Percentiles rank a stretch among this genome's conserved stretches.
Conservation (phyloP, 2,113 vertebrate genomes). For the Heliornis fulica region DNA sequence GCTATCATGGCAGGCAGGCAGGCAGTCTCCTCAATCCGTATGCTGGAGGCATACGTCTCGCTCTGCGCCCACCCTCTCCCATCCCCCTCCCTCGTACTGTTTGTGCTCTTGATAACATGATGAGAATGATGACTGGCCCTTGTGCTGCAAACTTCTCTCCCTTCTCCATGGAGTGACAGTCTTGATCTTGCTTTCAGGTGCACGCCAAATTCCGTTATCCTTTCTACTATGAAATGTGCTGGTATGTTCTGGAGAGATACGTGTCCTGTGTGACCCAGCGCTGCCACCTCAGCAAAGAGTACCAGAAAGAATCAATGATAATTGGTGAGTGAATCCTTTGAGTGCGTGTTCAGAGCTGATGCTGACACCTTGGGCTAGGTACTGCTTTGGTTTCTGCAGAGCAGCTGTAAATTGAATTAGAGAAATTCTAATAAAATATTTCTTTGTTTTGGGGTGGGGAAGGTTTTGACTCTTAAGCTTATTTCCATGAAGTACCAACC, state of each 20-base stretch:
- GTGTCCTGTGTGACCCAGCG: slow-evolving; percentile 91
- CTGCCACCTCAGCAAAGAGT: slow-evolving; percentile 87
- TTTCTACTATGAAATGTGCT: slow-evolving; percentile 98
- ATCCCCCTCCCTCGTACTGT: slow-evolving; percentile 33
- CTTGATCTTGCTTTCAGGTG: slow-evolving; percentile 78
- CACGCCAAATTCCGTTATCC: slow-evolving; percentile 96
- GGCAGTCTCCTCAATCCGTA: slow-evolving; percentile 61
- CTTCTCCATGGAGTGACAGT: slow-evolving; percentile 8
- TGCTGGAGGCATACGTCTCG: slow-evolving; percentile 58
- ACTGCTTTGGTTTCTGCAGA: slow-evolving; percentile 27
- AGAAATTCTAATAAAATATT: background rate
- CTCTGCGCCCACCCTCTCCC: slow-evolving; percentile 33
- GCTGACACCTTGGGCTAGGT: background rate
- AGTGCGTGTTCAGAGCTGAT: background rate
- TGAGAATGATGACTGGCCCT: slow-evolving; percentile 28
- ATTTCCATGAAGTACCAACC: background rate
- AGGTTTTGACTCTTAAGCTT: background rate
- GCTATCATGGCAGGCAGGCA: slow-evolving; percentile 38
- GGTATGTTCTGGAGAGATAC: slow-evolving; percentile 98
- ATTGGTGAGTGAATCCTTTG: slow-evolving; percentile 80
- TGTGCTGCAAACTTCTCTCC: slow-evolving; percentile 25
- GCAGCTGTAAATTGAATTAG: background rate
- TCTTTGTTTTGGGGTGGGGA: background rate
- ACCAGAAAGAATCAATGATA: slow-evolving; percentile 81
- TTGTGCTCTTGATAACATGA: slow-evolving; percentile 60